phyloP scores from a whole-genome alignment of 2,888 invertebrate genomes.

The Ichneumoninae sp. region DNA sequence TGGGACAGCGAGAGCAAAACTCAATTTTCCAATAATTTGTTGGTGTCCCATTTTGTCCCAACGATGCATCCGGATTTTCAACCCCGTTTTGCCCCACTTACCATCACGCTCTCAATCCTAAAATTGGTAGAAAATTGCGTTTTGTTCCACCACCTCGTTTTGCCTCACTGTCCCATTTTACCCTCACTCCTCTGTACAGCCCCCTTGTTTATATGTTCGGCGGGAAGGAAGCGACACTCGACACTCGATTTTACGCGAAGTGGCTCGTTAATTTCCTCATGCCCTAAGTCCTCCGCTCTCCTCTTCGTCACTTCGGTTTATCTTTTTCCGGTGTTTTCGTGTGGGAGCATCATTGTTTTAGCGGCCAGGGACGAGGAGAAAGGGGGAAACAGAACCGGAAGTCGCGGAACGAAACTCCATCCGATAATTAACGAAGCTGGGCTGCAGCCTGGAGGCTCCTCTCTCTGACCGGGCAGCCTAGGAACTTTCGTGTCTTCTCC shows the following conservation, averaged over 20 bases:
- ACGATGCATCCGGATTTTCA: no score
- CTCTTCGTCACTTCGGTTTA: slow-evolving; percentile 14
- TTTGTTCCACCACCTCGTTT: no score
- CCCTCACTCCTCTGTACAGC: no score
- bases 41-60: no score
- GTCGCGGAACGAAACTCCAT: slow-evolving; percentile 67
- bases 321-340: slow-evolving; percentile 47
- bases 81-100: no score
- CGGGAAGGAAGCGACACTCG: slow-evolving; percentile 8
- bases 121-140: no score
- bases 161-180: no score
- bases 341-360: slow-evolving; percentile 53
- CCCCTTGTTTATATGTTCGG: slow-evolving; percentile 10
- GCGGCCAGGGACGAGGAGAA: neutral
- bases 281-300: neutral
- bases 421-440: slow-evolving; percentile 66
- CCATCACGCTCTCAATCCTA: no score
- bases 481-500: slow-evolving; percentile 50
- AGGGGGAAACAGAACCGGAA: slow-evolving; percentile 51
- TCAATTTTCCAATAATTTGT: no score
- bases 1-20: no score
- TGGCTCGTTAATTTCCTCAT: slow-evolving; percentile 54
- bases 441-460: slow-evolving; percentile 19
- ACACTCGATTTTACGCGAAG: slow-evolving; percentile 51
- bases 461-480: slow-evolving; percentile 43